These are phyloP conservation scores for Otolemur crassicaudatus DNA, from an alignment of 2,797 vertebrate genomes.

Conservation along the genomic window DNA sequence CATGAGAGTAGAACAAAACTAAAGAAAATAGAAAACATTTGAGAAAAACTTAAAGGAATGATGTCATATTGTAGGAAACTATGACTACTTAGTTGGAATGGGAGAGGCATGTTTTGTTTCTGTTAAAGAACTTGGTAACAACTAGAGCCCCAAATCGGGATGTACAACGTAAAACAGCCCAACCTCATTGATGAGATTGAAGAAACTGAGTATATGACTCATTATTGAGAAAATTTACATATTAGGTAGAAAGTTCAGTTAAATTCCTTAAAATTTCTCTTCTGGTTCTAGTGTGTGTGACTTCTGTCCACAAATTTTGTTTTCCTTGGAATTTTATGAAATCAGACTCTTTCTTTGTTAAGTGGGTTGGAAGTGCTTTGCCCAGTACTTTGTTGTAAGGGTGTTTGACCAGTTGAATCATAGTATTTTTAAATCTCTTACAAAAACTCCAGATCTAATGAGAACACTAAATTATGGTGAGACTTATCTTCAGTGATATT, in stretches of 20 bases:
- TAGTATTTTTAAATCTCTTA: conserved; percentile 31
- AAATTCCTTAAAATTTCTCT: conserved; percentile 36
- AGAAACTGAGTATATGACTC: neutral
- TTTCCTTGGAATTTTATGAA: conserved; percentile 59
- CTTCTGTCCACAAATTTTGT: neutral
- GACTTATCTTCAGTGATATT: conserved; percentile 24
- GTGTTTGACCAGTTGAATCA: conserved; percentile 1
- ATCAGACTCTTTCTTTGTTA: conserved; percentile 19
- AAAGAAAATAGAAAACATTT: conserved; percentile 38
- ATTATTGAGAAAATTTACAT: neutral
- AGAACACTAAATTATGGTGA: neutral
- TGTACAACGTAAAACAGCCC: conserved; percentile 2
- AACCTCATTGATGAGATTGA: neutral
- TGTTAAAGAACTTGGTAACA: neutral
- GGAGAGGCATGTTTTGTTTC: neutral
- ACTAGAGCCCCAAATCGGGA: neutral
- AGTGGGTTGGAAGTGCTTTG: conserved; percentile 23
- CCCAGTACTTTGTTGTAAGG: conserved; percentile 14
- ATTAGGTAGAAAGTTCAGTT: neutral
- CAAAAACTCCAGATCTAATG: neutral
- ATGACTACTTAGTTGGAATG: neutral
- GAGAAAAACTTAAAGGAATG: conserved; percentile 3
- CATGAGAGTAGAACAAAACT: conserved; percentile 8
- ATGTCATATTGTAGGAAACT: neutral
- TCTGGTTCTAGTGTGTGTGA: neutral